Percentiles rank a stretch among this genome's conserved stretches.
Evolutionary conservation across 2,797 vertebrate genomes (phyloP).

Genomic region (Pangasius krempfi): DNA sequence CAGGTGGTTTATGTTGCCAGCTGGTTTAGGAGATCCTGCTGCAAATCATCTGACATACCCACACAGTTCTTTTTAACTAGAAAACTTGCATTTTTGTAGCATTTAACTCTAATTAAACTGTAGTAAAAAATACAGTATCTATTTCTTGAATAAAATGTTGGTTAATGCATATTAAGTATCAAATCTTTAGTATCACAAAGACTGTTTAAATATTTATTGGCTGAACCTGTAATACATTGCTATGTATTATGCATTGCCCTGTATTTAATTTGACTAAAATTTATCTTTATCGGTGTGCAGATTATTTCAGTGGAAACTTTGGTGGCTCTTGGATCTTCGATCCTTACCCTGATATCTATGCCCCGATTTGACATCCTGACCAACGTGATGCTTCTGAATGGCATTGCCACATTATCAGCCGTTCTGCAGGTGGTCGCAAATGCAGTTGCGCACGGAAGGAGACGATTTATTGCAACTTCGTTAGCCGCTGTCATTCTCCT

Average conservation of each 20-base stretch:
- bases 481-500: slow-evolving; percentile 33
- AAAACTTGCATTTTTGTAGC: not conserved
- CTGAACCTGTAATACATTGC: not conserved
- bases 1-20: not conserved
- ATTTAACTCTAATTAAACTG: not conserved
- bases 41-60: not conserved
- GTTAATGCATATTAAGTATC: not conserved
- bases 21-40: not conserved
- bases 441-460: slow-evolving; percentile 10
- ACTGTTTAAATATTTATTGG: not conserved
- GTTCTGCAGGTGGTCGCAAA: slow-evolving; percentile 57
- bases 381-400: slow-evolving; percentile 71
- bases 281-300: slow-evolving; percentile 49
- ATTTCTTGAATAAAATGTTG: not conserved
- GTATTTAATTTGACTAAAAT: not conserved
- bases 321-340: slow-evolving; percentile 65
- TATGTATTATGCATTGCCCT: not conserved
- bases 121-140: not conserved
- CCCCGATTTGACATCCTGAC: slow-evolving; percentile 73
- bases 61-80: not conserved
- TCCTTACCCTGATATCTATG: slow-evolving; percentile 71
- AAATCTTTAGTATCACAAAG: not conserved
- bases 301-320: slow-evolving; percentile 66
- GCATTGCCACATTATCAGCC: slow-evolving; percentile 63
- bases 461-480: slow-evolving; percentile 26